Evolutionary conservation across 2,888 invertebrate species (phyloP).

Genomic region (Xanthia togata): DNA sequence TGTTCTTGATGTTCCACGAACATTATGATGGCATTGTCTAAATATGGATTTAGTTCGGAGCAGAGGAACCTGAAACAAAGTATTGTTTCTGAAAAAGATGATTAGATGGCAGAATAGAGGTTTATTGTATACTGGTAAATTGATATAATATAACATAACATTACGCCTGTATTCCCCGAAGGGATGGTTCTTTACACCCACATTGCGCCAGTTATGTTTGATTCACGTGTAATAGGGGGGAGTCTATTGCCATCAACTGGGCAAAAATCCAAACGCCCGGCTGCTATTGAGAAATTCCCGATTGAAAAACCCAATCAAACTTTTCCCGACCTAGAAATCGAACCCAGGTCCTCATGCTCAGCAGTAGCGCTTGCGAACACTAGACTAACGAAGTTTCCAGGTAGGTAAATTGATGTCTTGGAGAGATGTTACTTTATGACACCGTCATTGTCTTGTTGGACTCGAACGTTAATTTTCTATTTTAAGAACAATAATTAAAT

Average conservation of each 20-base stretch:
- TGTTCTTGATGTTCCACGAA: slow-evolving; percentile 92
- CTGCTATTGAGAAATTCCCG: not conserved
- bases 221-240: not conserved
- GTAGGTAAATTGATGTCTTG: not conserved
- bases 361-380: not conserved
- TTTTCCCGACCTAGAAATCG: not conserved
- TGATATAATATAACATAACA: not conserved
- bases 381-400: not conserved
- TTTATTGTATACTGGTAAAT: not conserved
- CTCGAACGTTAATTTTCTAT: not conserved
- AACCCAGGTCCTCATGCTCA: not conserved
- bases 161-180: not conserved
- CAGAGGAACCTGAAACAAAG: slow-evolving; percentile 78
- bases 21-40: slow-evolving; percentile 84
- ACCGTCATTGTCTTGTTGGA: not conserved
- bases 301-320: no score
- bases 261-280: not conserved
- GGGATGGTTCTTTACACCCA: no score
- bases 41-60: slow-evolving; percentile 79
- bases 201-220: not conserved
- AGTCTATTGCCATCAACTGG: not conserved
- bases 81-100: not conserved
- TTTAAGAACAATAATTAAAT: no score
- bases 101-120: not conserved
- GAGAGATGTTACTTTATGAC: not conserved